These are phyloP conservation scores for Apoda limacodes DNA, from an alignment of 2,888 invertebrate species.

Conservation along the genomic window DNA sequence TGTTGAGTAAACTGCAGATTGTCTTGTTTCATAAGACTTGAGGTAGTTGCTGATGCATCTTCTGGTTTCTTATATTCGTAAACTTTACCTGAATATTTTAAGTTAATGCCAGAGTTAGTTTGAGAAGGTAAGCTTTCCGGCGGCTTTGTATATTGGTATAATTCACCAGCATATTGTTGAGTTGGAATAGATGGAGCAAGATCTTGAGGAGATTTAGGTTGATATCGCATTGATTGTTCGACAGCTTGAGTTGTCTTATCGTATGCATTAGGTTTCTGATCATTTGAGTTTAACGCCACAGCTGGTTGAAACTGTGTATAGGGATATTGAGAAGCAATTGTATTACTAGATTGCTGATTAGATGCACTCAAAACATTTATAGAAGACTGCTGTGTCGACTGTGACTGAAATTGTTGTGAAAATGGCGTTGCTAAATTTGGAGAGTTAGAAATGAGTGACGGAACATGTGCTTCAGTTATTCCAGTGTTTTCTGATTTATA, in stretches of 20 bases:
- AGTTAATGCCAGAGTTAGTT: not conserved
- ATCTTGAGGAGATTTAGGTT: constrained; percentile 12
- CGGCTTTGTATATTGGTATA: constrained; percentile 48
- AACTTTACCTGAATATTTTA: constrained; percentile 25
- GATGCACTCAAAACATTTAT: no score
- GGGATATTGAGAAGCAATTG: not conserved
- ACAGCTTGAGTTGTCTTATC: constrained; percentile 8
- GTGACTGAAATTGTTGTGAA: constrained; percentile 1
- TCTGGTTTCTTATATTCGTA: constrained; percentile 24
- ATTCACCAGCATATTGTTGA: constrained; percentile 30
- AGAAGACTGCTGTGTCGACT: no score
- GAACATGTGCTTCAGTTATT: constrained; percentile 38
- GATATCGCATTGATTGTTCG: constrained; percentile 10
- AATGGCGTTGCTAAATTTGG: constrained; percentile 5
- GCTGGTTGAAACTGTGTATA: no score
- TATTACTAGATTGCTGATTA: constrained; percentile 1
- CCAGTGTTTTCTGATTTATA: constrained; percentile 11
- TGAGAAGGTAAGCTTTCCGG: constrained; percentile 25
- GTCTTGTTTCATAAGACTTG: not conserved
- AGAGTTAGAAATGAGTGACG: constrained; percentile 34
- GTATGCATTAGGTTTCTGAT: constrained; percentile 11
- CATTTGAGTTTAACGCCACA: no score
- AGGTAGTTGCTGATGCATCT: constrained; percentile 6
- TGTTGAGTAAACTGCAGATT: not conserved
- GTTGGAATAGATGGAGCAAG: constrained; percentile 15